A percentile compares a stretch with the other conserved stretches of the same genome.
Conservation (phyloP, 1,140 invertebrate genomes). For the Liolophura sinensis region DNA sequence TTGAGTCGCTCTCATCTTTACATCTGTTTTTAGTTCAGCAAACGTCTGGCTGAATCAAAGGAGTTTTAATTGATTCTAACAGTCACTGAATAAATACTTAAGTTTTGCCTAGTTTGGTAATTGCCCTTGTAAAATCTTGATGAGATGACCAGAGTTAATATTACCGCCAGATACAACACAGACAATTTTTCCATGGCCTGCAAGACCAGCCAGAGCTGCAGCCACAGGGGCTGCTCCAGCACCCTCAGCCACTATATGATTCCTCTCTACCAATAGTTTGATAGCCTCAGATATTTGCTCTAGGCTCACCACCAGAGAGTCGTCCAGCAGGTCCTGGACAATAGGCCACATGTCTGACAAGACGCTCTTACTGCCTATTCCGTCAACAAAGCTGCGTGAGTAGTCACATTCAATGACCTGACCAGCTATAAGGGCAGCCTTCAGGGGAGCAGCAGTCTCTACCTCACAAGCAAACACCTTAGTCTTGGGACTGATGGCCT, state of each 20-base stretch:
- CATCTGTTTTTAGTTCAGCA: too few relatives aligned
- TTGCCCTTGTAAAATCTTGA: constrained; percentile 36
- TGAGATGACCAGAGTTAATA: constrained; percentile 40
- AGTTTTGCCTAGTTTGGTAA: constrained; percentile 18
- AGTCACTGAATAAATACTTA: too few relatives aligned
- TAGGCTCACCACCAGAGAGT: constrained; percentile 39
- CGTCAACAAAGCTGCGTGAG: constrained; percentile 43
- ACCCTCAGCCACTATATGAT: constrained; percentile 46
- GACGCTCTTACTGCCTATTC: constrained; percentile 44
- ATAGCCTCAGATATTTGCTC: constrained; percentile 40
- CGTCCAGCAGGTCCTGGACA: constrained; percentile 31
- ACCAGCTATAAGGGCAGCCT: constrained; percentile 29
- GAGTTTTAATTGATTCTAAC: too few relatives aligned
- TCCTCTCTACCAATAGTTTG: constrained; percentile 36
- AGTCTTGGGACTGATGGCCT: constrained; percentile 31
- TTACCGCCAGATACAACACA: constrained; percentile 51
- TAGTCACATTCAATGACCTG: constrained; percentile 28
- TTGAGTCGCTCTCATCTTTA: too few relatives aligned
- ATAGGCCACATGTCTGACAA: constrained; percentile 47
- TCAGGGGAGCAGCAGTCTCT: constrained; percentile 42
- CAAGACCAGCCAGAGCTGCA: constrained; percentile 37
- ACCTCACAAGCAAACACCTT: constrained; percentile 49
- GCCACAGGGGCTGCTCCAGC: constrained; percentile 47
- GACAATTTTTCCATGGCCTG: constrained; percentile 39
- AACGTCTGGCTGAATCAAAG: too few relatives aligned